Conservation (phyloP, 1,140 invertebrate genomes). For the Polypedilum pembai region DNA sequence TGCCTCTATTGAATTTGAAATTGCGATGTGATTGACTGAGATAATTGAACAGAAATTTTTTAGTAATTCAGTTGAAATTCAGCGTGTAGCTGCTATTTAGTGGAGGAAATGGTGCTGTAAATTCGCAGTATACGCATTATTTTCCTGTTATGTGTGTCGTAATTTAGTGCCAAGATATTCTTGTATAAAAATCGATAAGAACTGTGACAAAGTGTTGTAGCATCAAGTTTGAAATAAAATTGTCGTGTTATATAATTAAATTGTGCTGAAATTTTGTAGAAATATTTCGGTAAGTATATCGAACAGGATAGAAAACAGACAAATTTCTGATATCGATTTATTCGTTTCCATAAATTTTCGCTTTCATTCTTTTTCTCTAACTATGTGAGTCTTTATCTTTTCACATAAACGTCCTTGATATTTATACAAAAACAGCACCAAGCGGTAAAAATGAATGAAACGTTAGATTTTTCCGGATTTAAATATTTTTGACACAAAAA, state of each 20-base stretch:
- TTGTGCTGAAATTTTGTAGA: no score
- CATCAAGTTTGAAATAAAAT: not conserved
- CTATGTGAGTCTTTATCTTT: not conserved
- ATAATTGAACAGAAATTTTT: conserved; percentile 14
- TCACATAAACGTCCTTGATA: not conserved
- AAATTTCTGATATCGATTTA: conserved; percentile 10
- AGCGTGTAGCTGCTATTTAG: not conserved
- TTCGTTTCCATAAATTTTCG: not conserved
- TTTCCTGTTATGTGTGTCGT: no score
- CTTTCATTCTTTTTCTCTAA: not conserved
- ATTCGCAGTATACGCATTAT: not conserved
- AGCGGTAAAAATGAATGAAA: not conserved
- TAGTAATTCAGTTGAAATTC: not conserved
- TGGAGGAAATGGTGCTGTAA: not conserved
- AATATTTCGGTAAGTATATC: not conserved
- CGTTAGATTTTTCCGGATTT: no score
- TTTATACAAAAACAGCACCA: not conserved
- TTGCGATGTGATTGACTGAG: conserved; percentile 11
- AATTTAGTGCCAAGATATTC: no score
- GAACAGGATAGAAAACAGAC: not conserved
- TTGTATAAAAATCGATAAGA: not conserved
- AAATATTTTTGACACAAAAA: no score
- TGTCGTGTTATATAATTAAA: no score
- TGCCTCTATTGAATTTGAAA: not conserved
- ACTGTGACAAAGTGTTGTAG: not conserved